Evolutionary conservation across 2,888 invertebrate species (phyloP), one percentile per base, ranked within the genome.

Genomic region (Aphidius colemani): DNA sequence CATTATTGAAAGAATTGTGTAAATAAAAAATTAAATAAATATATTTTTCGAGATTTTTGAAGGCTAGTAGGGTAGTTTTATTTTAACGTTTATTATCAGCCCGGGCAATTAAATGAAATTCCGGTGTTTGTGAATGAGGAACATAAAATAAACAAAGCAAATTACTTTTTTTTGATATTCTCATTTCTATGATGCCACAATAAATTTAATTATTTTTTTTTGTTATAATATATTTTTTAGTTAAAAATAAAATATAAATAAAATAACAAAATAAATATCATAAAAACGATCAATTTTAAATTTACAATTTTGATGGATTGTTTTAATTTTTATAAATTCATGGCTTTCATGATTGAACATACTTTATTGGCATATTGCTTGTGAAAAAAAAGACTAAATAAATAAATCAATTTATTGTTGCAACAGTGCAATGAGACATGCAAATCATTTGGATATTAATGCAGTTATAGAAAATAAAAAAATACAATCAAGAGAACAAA

Each of bases 61-160:
- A 40, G 30, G 4, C 30, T 8, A 7, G 7, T 11, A 7, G 13
- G 44, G 55, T 63, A 46, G 45, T 46, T 63, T 30, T 58, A 39
- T 53, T 64, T 65, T 61, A 50, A 50, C 67, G 70, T 70, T 67
- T 66, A 70, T 70, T 70, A 70, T 70, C 67, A 66, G 69, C 59
- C 66, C 60, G 58, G 66, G 67, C 67, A 69, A 70, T 70, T 67
- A 70, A 69, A 64, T 66, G 66, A 56, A 67, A 69, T 70, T 66
- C 65, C 70, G 40, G 49, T 49, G 13, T 18, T 18, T 18, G 13
- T 13, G 49, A 56, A 46, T 30, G 18, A 13, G 39, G 5, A 41
- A 11, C 5, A 49, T 10, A n/a, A 59, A 43, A 49, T 13, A 59
- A 50, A 30, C 30, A 30, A 30, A 30, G 30, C 3, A 30, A 56